Base-by-base conservation (phyloP, 1,140 invertebrate species). In the Lethrus apterus region DNA sequence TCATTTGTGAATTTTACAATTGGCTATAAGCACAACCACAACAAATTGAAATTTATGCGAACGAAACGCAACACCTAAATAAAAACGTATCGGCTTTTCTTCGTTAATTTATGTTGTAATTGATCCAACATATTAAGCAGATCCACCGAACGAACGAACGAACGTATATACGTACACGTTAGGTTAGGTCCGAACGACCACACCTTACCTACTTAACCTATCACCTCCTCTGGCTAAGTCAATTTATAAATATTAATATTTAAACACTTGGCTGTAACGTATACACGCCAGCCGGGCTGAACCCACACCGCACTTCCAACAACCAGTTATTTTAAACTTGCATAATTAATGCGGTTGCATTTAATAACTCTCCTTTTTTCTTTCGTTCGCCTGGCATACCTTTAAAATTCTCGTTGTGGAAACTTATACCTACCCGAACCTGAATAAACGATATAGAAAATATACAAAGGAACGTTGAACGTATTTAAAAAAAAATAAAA, bases 191-290 rank as follows among this genome's bases (percentile, higher is more conserved):
- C 47, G 48, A 44, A 50, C 46, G 36, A 49, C 59, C 59, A 61
- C 57, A 58, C 57, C 59, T 59, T 44, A 47, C 29, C 59, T 58
- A 58, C 54, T 61, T 61, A 61, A 61, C 57, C 59, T 59, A 60
- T 60, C 56, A 56, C 56, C 58, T 58, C 47, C 38, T 33, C 29
- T 42, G 47, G 56, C 59, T 59, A 59, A 60, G 59, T 60, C 59
- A 60, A 60, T 60, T 60, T 60, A 60, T 60, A 60, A 60, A 59
- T 60, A 60, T 60, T 60, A 60, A 60, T 59, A 60, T 59, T 57
- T 58, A 60, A 58, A 60, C 58, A 60, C 58, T 60, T 44, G 40
- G 55, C 30, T 48, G 55, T 52, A 57, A 54, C 48, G 41, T 48
- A 57, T 54, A 44, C 46, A 40, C 45, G 35, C 31, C 35, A 41